Base-by-base conservation (phyloP, 1,140 invertebrate species). In the Babylonia areolata region DNA sequence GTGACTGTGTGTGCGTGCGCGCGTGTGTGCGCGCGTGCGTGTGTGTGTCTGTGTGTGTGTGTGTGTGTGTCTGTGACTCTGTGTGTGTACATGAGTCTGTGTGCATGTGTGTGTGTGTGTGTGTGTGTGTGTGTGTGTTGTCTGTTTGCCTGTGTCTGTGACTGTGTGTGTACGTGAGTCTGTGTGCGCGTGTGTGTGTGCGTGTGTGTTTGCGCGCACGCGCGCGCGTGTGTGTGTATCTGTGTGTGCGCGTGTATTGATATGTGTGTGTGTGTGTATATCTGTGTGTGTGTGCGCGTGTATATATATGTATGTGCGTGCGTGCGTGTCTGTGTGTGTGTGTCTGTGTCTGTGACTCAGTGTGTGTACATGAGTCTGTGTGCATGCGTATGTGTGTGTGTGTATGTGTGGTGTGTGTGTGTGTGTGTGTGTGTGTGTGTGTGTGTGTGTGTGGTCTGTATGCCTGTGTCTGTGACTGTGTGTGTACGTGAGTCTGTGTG, bases 31-130 rank as follows among this genome's bases (percentile, higher is more conserved):
- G 20, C 23, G 58, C 28, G 58, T 64, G 58, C 28, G 58, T 64
- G 58, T 64, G 58, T 64, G 58, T 64, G 58, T 64, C 15, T 64
- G 58, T 64, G 58, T 64, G 58, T 64, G 58, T 64, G 58, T 64
- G 58, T 64, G 58, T 64, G 58, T 64, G 58, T 64, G 58, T 64
- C 15, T 64, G 58, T 64, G 2, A 5, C 58, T 28, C 15, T 23
- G 12, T 64, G 58, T 64, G 12, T 64, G 58, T 64, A 6, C 28
- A 23, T 64, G 12, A 23, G 58, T 11, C 20, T 64, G 58, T 64
- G 58, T 64, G 58, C 28, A 23, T 64, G 58, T 64, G 58, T 64
- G 58, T 11, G 58, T 64, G 58, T 64, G 58, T 64, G 58, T 64
- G 58, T 11, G 58, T 64, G 58, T 64, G 58, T 64, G 58, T 64